Conservation (phyloP, 2,888 invertebrate species). For the Drosophila rubida region DNA sequence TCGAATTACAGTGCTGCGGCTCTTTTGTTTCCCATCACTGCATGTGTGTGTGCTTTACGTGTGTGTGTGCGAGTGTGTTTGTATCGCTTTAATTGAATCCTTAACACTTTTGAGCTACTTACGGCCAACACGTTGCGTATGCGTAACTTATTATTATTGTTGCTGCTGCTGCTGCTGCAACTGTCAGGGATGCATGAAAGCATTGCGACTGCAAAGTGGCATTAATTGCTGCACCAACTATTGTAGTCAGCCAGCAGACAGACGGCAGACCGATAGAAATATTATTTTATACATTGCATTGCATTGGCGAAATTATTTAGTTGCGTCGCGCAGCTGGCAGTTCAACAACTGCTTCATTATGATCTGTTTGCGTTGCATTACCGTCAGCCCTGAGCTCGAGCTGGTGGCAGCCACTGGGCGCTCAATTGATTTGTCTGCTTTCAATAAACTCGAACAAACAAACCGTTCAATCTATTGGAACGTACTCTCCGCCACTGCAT, state of each 20-base stretch:
- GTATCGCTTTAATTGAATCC: slow-evolving; percentile 83
- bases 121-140: slow-evolving; percentile 76
- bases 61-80: slow-evolving; percentile 46
- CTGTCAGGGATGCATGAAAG: slow-evolving; percentile 51
- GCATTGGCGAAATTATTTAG: not conserved
- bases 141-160: slow-evolving; percentile 73
- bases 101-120: slow-evolving; percentile 83
- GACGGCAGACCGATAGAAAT: not conserved
- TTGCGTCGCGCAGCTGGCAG: no score
- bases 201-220: not conserved
- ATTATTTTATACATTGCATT: not conserved
- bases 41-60: slow-evolving; percentile 3
- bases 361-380: not conserved
- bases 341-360: not conserved
- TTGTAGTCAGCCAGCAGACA: not conserved
- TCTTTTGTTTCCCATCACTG: slow-evolving; percentile 69
- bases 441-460: slow-evolving; percentile 75
- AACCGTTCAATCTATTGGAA: slow-evolving; percentile 62
- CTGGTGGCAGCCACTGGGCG: slow-evolving; percentile 18
- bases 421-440: slow-evolving; percentile 78
- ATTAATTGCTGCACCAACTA: not conserved
- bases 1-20: slow-evolving; percentile 78
- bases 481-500: slow-evolving; percentile 35
- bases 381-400: slow-evolving; percentile 55
- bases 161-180: slow-evolving; percentile 24